phyloP scores from a whole-genome alignment of 2,797 vertebrate genomes.

The Phyllotis vaccarum region DNA sequence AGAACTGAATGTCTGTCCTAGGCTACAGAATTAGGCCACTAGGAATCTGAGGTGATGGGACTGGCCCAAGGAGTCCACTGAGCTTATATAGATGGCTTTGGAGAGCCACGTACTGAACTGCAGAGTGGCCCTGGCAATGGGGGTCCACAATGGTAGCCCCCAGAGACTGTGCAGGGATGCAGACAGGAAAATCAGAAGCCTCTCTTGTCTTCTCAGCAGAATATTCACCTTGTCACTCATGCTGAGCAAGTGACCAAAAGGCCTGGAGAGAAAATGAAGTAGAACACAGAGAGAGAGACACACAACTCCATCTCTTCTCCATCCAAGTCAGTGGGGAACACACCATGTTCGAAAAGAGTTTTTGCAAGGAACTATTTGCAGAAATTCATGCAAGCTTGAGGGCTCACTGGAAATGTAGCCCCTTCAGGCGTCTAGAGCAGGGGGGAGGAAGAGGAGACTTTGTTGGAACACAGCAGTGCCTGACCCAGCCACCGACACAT shows the following conservation, averaged over 20 bases:
- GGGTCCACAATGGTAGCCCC: background rate
- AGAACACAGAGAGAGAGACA: background rate
- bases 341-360: background rate
- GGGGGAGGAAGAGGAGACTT: background rate
- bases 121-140: background rate
- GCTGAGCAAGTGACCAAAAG: background rate
- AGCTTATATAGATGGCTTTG: background rate
- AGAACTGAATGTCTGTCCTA: background rate
- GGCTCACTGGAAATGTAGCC: background rate
- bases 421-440: background rate
- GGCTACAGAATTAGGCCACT: constrained; percentile 25
- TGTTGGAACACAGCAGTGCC: too few relatives aligned
- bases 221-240: background rate
- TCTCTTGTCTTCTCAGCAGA: background rate
- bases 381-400: background rate
- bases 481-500: background rate
- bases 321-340: background rate
- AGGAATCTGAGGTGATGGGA: constrained; percentile 27
- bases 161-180: fast-evolving
- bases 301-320: background rate
- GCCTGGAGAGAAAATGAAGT: background rate
- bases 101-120: background rate
- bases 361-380: background rate
- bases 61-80: background rate
- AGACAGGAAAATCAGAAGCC: background rate